Base-by-base conservation (phyloP, 1,140 invertebrate species). In the Bombus confusus region DNA sequence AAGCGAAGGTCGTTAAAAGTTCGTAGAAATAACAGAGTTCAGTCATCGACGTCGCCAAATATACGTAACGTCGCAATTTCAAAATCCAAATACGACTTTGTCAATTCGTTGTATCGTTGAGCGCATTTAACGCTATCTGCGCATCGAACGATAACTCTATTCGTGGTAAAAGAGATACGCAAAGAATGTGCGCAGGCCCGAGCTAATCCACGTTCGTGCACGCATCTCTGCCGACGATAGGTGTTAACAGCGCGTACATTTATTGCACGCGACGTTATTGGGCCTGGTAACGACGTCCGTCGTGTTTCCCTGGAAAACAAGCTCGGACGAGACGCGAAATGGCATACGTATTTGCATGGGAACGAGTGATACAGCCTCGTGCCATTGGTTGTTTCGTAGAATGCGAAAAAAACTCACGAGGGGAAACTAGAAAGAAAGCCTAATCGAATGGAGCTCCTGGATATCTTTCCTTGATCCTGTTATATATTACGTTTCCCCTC, bases 261-360 rank as follows among this genome's bases (percentile, higher is more conserved):
- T 93, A 93, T 93, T 88, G 91, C 90, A 75, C 87, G 84, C 78
- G 83, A 93, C 91, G 90, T 91, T 93, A 93, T 93, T 92, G 91
- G 88, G 90, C 78, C 84, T 86, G 62, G 77, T 90, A 90, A 93
- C 91, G 90, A 88, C 89, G 87, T 87, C 77, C 85, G 86, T 80
- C 86, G 83, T 89, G 91, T 92, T 91, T 86, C 81, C 85, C 85
- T 71, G 77, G 71, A 82, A 88, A 91, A 90, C 88, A 88, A 87
- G 86, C 89, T 84, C 71, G 83, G 82, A 85, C 73, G 78, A 87
- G 78, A 81, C 81, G 68, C 72, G 80, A 76, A 86, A 76, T 82
- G 82, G 89, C 68, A 39, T 25, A 25, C 76, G 77, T 86, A 90
- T 91, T 91, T 91, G 88, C 89, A 90, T 90, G 71, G 72, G 84